These are phyloP conservation scores for Fulmarus glacialis DNA, from an alignment of 2,113 vertebrate genomes.

Conservation along the genomic window DNA sequence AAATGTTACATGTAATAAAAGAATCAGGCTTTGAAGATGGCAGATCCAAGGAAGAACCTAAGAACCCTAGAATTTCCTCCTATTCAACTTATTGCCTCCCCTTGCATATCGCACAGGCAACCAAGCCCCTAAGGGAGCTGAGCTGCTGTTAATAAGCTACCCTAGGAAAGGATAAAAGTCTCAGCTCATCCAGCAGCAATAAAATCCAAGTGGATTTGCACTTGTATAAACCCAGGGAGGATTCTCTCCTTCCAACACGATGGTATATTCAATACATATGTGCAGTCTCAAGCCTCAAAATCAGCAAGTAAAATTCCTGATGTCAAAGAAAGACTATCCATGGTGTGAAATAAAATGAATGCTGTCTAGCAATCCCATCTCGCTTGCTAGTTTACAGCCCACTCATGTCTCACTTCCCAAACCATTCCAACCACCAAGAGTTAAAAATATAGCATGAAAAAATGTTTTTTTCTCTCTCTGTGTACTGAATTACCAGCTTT, in stretches of 20 bases:
- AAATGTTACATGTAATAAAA: neutral
- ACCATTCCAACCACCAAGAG: slow-evolving; percentile 10
- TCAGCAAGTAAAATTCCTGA: slow-evolving; percentile 71
- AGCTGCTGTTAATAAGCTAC: neutral
- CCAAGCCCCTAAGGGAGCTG: neutral
- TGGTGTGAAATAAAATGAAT: slow-evolving; percentile 58
- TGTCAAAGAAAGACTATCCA: slow-evolving; percentile 64
- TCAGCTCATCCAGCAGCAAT: neutral
- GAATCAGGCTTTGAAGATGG: neutral
- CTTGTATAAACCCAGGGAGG: slow-evolving; percentile 31
- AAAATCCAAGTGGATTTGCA: slow-evolving; percentile 36
- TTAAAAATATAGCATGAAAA: slow-evolving; percentile 43
- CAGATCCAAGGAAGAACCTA: neutral
- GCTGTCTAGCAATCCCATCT: slow-evolving; percentile 51
- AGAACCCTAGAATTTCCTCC: neutral
- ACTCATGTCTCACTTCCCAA: slow-evolving; percentile 54
- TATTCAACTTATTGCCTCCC: neutral
- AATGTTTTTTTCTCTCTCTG: neutral
- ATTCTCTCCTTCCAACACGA: neutral
- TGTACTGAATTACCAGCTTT: slow-evolving; percentile 38
- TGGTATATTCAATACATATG: neutral
- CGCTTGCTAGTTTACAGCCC: slow-evolving; percentile 39
- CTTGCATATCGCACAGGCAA: neutral
- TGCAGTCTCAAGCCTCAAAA: slow-evolving; percentile 35
- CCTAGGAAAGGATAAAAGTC: slow-evolving; percentile 4